Evolutionary conservation across 2,113 vertebrate species (phyloP).

Genomic region (Toxotes jaculatrix): DNA sequence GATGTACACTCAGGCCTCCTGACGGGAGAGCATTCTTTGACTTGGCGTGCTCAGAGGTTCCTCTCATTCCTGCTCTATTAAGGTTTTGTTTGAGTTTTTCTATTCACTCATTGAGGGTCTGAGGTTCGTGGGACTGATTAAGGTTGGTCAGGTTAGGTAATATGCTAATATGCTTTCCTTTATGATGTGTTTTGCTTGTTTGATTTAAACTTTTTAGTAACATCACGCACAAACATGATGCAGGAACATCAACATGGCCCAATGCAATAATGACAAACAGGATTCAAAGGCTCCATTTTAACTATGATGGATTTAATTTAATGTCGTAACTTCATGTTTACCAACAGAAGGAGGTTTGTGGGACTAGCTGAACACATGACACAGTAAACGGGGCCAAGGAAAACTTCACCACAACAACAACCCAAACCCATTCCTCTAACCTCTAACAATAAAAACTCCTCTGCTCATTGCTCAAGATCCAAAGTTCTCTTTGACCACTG

Average conservation of each 20-base stretch:
- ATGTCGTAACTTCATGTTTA: neutral
- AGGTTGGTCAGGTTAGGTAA: neutral
- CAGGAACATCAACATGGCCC: neutral
- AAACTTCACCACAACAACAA: neutral
- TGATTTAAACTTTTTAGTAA: neutral
- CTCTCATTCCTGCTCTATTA: constrained; percentile 22
- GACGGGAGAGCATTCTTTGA: constrained; percentile 22
- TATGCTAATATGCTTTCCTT: neutral
- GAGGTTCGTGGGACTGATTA: neutral
- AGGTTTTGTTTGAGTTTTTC: constrained; percentile 16
- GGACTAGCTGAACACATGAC: constrained; percentile 9
- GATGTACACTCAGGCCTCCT: neutral
- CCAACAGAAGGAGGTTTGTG: constrained; percentile 3
- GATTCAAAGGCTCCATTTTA: neutral
- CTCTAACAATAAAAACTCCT: constrained; percentile 6
- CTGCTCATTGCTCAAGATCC: constrained; percentile 19
- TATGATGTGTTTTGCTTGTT: neutral
- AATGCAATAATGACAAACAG: neutral
- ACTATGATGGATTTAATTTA: neutral
- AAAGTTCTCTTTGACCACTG: neutral
- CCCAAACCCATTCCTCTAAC: neutral
- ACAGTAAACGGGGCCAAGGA: neutral
- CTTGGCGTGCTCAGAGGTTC: constrained; percentile 18
- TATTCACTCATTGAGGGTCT: constrained; percentile 7
- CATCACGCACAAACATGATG: neutral